Evolutionary conservation across 2,113 vertebrate genomes (phyloP), one percentile per base, ranked within the genome.

Genomic region (Dermatemys mawii): DNA sequence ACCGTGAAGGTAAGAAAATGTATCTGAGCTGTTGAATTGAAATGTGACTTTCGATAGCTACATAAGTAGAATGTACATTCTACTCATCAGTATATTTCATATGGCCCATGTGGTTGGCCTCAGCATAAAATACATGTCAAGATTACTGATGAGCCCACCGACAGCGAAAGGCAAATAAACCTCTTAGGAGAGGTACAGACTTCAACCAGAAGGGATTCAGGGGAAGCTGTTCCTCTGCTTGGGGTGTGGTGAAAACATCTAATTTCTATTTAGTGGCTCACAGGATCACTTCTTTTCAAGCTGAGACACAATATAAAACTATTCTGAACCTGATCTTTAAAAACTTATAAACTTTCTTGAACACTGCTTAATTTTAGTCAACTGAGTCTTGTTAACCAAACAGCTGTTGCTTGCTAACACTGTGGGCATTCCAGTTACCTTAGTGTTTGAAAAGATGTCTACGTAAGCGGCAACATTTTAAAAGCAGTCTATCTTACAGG

Each of bases 211-310:
- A 80, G 55, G 17, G 73, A 86, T 92, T 57, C 3, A 4, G 81
- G 50, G 1, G 91, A 97, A 95, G 91, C 60, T 75, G 87, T 48
- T 96, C 95, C 97, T 92, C 85, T 90, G 14, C 81, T 2, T 13
- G 89, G 92, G 41, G 63, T 88, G 84, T 17, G 50, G 91, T 96
- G 93, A 90, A 97, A 96, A 95, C 67, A 90, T 96, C 93, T 96
- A 73, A 93, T 93, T 96, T 95, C 88, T 95, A 78, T 89, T 92
- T 90, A 94, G 91, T 75, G 90, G 55, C 91, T 86, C 83, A 75
- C 87, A 89, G 51, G 92, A 53, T 17, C 80, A 53, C 79, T 92
- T 90, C 84, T 97, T 94, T 92, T 54, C 92, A 54, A 88, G 76
- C 88, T 29, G 7, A 8, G 85, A n/a, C 29, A 81, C 84, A 27